Evolutionary conservation across 2,888 invertebrate genomes (phyloP).

Genomic region (Vandiemenella viatica): DNA sequence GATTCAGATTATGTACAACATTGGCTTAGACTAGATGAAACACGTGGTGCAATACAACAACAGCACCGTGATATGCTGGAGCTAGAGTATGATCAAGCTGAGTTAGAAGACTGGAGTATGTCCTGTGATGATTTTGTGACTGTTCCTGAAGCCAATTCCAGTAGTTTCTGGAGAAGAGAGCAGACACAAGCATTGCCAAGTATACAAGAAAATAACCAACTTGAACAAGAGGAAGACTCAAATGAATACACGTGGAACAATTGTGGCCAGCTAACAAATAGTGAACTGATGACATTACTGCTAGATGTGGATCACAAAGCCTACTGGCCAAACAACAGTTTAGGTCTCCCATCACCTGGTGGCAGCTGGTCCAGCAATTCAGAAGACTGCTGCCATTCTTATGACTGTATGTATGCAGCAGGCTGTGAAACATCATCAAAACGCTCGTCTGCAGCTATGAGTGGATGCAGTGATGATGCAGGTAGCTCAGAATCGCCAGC

Average conservation of each 20-base stretch:
- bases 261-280: too few species aligned
- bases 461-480: conserved; percentile 45
- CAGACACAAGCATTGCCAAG: too few species aligned
- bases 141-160: background rate
- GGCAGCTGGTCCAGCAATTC: conserved; percentile 40
- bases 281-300: conserved; percentile 23
- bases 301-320: too few species aligned
- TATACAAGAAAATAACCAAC: conserved; percentile 51
- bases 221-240: conserved; percentile 58
- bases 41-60: conserved; percentile 49
- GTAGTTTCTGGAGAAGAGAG: too few species aligned
- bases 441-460: conserved; percentile 50
- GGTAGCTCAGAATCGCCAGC: conserved; percentile 25
- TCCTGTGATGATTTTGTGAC: conserved; percentile 48
- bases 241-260: conserved; percentile 61
- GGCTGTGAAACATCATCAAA: conserved; percentile 46
- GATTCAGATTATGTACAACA: conserved; percentile 62
- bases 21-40: conserved; percentile 58
- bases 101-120: conserved; percentile 65
- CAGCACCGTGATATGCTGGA: conserved; percentile 52
- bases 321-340: conserved; percentile 47
- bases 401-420: too few species aligned
- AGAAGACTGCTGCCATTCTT: conserved; percentile 17
- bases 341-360: conserved; percentile 35
- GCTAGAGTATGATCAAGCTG: conserved; percentile 58